phyloP scores from a whole-genome alignment of 2,113 vertebrate species.

The Ctenomys sociabilis region DNA sequence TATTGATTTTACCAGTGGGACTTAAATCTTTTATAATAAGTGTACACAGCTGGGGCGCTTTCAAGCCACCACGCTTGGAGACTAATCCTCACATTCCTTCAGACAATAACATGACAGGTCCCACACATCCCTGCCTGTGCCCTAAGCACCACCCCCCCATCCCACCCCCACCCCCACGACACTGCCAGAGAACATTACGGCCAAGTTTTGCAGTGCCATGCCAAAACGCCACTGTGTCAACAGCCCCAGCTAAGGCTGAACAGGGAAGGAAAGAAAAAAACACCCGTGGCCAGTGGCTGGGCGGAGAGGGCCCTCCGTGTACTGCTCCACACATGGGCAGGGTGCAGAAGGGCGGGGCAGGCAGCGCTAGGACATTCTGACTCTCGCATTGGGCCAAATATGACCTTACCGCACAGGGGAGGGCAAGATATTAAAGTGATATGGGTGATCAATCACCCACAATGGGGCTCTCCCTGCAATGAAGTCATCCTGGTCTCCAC shows the following conservation, averaged over 20 bases:
- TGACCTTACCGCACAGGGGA: slow-evolving; percentile 57
- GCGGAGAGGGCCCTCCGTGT: slow-evolving; percentile 47
- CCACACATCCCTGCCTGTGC: slow-evolving; percentile 86
- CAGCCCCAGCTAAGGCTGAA: slow-evolving; percentile 69
- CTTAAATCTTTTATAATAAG: slow-evolving; percentile 86
- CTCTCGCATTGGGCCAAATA: slow-evolving; percentile 56
- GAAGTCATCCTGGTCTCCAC: slow-evolving; percentile 65
- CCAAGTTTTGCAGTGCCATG: slow-evolving; percentile 75
- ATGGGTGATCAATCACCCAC: slow-evolving; percentile 5
- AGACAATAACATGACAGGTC: slow-evolving; percentile 87
- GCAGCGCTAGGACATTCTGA: slow-evolving; percentile 34
- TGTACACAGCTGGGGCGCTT: slow-evolving; percentile 86
- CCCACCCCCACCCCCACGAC: slow-evolving; percentile 82
- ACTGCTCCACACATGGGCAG: neutral
- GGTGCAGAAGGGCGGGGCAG: slow-evolving; percentile 29
- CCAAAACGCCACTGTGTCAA: slow-evolving; percentile 79
- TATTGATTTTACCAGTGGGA: slow-evolving; percentile 89
- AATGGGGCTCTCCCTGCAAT: slow-evolving; percentile 41
- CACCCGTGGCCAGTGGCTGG: slow-evolving; percentile 65
- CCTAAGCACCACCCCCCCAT: too few species aligned
- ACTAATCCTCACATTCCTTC: slow-evolving; percentile 86
- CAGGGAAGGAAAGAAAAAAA: slow-evolving; percentile 17
- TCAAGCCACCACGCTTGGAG: slow-evolving; percentile 75
- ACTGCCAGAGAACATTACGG: slow-evolving; percentile 82
- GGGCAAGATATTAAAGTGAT: slow-evolving; percentile 38